These are phyloP conservation scores for Chromoteleia sp. DNA, from an alignment of 2,888 invertebrate species.

Conservation along the genomic window DNA sequence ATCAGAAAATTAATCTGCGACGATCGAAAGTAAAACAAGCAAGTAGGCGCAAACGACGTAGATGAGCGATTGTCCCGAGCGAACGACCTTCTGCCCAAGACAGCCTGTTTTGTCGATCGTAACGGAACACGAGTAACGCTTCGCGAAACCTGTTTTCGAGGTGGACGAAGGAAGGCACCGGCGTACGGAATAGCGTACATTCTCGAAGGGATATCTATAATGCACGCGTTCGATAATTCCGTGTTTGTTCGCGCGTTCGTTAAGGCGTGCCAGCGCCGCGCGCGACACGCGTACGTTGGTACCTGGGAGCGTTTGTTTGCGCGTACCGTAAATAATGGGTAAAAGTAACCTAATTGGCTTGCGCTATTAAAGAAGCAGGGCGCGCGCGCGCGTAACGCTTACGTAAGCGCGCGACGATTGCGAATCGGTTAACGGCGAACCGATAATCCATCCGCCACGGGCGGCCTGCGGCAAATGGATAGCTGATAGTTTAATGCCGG, in stretches of 20 bases:
- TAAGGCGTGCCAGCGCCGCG: constrained; percentile 24
- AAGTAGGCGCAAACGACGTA: constrained; percentile 68
- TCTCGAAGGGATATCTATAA: constrained; percentile 61
- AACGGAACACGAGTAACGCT: constrained; percentile 73
- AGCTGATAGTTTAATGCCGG: constrained; percentile 4
- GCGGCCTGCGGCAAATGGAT: neutral
- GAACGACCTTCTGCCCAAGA: constrained; percentile 70
- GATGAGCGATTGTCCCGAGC: constrained; percentile 71
- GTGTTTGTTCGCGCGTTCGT: constrained; percentile 24
- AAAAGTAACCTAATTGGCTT: constrained; percentile 57
- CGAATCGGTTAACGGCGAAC: constrained; percentile 35
- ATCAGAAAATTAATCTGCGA: constrained; percentile 71
- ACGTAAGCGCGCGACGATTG: constrained; percentile 36
- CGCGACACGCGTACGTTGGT: constrained; percentile 31
- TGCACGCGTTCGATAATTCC: constrained; percentile 63
- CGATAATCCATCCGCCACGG: constrained; percentile 44
- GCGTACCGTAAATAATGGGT: constrained; percentile 56
- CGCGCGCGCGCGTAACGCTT: constrained; percentile 33
- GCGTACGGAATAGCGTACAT: constrained; percentile 41
- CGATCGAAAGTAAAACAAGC: constrained; percentile 71
- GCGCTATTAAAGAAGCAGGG: constrained; percentile 17
- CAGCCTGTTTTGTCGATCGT: constrained; percentile 71
- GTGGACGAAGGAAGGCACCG: constrained; percentile 40
- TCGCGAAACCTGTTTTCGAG: constrained; percentile 70
- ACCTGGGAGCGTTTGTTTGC: constrained; percentile 43